phyloP scores from a whole-genome alignment of 2,113 vertebrate genomes.

The Psittacus erithacus region DNA sequence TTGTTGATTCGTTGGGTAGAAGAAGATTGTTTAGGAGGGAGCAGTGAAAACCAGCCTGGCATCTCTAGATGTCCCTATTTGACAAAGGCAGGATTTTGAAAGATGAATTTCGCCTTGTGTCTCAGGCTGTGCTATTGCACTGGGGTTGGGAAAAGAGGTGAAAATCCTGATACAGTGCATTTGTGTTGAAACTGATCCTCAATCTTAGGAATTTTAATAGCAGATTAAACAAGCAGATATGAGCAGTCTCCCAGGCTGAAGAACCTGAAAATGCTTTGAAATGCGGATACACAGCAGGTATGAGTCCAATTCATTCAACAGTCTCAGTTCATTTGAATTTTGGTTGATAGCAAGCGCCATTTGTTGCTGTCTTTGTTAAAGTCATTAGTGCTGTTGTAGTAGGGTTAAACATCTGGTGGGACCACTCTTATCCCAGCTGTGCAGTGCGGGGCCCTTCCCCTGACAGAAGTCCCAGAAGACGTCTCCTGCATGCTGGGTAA shows the following conservation, averaged over 20 bases:
- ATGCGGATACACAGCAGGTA: neutral
- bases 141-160: neutral
- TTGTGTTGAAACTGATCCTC: neutral
- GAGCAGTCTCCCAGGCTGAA: neutral
- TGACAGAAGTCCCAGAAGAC: neutral
- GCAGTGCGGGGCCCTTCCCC: neutral
- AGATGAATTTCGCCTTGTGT: neutral
- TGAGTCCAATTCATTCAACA: neutral
- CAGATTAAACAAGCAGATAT: neutral
- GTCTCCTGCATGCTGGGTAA: neutral
- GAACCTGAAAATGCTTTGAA: neutral
- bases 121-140: neutral
- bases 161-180: neutral
- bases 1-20: accelerated
- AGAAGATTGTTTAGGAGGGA: neutral
- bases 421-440: accelerated
- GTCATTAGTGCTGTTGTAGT: accelerated
- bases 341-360: neutral
- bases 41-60: neutral
- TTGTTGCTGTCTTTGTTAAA: neutral
- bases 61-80: neutral
- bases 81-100: neutral
- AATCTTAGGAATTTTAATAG: neutral
- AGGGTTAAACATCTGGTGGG: neutral
- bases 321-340: neutral